Conservation (phyloP, 2,888 invertebrate species). For the Orthosia gracilis region DNA sequence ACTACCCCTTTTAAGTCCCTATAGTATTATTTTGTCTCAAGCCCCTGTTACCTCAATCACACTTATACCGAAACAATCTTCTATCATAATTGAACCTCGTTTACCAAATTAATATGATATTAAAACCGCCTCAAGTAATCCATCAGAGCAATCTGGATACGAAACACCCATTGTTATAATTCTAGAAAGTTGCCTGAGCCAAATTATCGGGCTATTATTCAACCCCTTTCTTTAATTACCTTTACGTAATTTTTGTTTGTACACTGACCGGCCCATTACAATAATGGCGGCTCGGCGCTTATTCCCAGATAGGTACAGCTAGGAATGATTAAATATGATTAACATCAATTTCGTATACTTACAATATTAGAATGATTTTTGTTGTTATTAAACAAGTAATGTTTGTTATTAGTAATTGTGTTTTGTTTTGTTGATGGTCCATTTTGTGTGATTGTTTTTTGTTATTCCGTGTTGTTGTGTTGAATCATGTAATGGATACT, state of each 20-base stretch:
- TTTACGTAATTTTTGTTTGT: constrained; percentile 88
- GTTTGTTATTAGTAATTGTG: constrained; percentile 69
- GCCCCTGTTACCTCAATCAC: constrained; percentile 46
- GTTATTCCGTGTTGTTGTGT: constrained; percentile 48
- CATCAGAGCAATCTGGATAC: constrained; percentile 81
- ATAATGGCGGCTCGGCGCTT: constrained; percentile 83
- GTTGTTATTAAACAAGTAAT: constrained; percentile 78
- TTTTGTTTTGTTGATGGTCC: constrained; percentile 60
- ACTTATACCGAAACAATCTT: constrained; percentile 48
- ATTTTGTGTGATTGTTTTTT: constrained; percentile 64
- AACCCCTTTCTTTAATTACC: constrained; percentile 91
- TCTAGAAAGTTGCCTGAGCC: constrained; percentile 86
- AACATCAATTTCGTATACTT: constrained; percentile 84
- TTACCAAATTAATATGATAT: constrained; percentile 71
- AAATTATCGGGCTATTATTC: constrained; percentile 80
- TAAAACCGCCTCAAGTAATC: constrained; percentile 76
- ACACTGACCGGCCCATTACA: constrained; percentile 84
- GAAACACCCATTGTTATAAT: constrained; percentile 86
- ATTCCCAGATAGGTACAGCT: constrained; percentile 78
- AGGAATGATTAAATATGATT: constrained; percentile 84
- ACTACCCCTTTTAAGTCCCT: neutral
- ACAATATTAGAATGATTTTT: constrained; percentile 81
- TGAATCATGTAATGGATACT: constrained; percentile 6
- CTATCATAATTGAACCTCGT: constrained; percentile 57
- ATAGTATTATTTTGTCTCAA: neutral